Evolutionary conservation across 1,140 invertebrate genomes (phyloP), one percentile per base, ranked within the genome.

Genomic region (Drosophila pachea): DNA sequence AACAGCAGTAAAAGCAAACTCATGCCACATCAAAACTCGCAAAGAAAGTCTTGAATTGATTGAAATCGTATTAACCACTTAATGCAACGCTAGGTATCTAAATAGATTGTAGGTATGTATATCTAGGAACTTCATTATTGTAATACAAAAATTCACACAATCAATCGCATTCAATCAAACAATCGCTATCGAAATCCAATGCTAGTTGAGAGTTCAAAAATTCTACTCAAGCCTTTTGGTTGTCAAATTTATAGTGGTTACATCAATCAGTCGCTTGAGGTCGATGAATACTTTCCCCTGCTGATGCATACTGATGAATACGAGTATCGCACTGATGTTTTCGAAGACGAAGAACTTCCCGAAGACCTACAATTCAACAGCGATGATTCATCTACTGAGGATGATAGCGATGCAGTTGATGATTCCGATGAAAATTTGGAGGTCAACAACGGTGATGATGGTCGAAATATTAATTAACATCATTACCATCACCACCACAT

Each of bases 251-350:
- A 90, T 94, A 94, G 87, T 95, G 96, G 95, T 92, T 97, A 97
- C 92, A 92, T 94, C 91, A 94, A 95, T 92, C 95, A 96, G 92
- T 95, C 95, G 92, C 92, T 94, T 92, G 94, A 95, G 91, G 95
- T 96, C 91, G 95, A 96, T 94, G 95, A 96, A 90, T 94, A 96
- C 90, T 97, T 97, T 92, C 95, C 95, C 88, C 92, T 93, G 89
- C 89, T 94, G 89, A 90, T 68, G 64, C 62, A 84, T 29, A 56
- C 50, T 16, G 79, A 86, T 59, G 72, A 76, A 16, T 84, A 69
- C 56, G 87, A 83, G 48, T 88, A 88, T 72, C 81, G 76, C 50
- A 78, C 74, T 31, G 83, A 88, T 55, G 48, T 76, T 43, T 88
- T 87, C 61, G 86, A 89, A 35, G 76, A 89, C 47, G 78, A 88